Evolutionary conservation across 2,797 vertebrate genomes (phyloP).

Genomic region (Chelidonichthys spinosus): DNA sequence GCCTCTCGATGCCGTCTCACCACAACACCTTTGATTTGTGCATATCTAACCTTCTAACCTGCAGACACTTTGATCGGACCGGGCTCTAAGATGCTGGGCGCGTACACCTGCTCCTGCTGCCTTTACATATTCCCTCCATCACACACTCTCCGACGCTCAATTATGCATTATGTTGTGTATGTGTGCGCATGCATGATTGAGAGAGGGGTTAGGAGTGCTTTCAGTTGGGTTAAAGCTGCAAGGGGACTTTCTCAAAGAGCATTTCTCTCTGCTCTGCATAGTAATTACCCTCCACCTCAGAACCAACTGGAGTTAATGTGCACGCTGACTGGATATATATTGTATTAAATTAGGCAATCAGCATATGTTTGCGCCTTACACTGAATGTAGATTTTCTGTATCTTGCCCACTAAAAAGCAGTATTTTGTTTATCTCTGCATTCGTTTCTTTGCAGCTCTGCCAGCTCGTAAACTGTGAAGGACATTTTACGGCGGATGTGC

Average conservation of each 20-base stretch:
- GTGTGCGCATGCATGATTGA: slow-evolving; percentile 8
- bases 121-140: slow-evolving; percentile 48
- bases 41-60: slow-evolving; percentile 67
- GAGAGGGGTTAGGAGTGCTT: slow-evolving; percentile 44
- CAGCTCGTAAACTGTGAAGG: slow-evolving; percentile 59
- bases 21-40: slow-evolving; percentile 60
- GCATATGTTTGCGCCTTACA: slow-evolving; percentile 29
- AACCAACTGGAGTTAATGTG: slow-evolving; percentile 47
- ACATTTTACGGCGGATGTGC: slow-evolving; percentile 37
- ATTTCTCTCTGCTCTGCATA: slow-evolving; percentile 58
- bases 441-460: slow-evolving; percentile 35
- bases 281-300: slow-evolving; percentile 55
- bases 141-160: slow-evolving; percentile 58
- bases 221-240: slow-evolving; percentile 46
- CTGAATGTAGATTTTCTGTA: slow-evolving; percentile 24
- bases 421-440: slow-evolving; percentile 44
- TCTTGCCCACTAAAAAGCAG: slow-evolving; percentile 30
- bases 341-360: slow-evolving; percentile 47
- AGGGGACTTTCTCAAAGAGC: slow-evolving; percentile 52
- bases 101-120: slow-evolving; percentile 28
- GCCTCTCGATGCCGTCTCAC: slow-evolving; percentile 30
- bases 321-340: slow-evolving; percentile 40
- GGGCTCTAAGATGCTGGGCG: slow-evolving; percentile 40
- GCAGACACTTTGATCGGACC: slow-evolving; percentile 57
- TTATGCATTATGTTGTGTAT: slow-evolving; percentile 64